phyloP scores from a whole-genome alignment of 2,113 vertebrate genomes.

The Fukomys damarensis region DNA sequence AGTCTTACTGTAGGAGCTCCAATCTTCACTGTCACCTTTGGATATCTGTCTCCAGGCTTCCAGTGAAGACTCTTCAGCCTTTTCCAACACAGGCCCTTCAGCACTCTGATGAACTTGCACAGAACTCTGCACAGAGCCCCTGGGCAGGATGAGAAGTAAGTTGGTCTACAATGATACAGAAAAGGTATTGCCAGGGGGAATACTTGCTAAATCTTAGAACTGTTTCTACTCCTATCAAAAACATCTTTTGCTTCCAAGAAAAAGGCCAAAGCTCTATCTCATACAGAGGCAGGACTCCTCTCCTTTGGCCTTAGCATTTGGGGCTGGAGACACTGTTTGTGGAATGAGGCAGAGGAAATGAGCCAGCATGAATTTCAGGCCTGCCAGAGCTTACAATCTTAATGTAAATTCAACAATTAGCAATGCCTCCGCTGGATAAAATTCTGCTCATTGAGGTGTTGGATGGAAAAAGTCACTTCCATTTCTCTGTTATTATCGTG shows the following conservation, averaged over 20 bases:
- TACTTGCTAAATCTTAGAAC: slow-evolving; percentile 14
- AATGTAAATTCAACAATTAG: slow-evolving; percentile 81
- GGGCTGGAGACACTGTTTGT: slow-evolving; percentile 59
- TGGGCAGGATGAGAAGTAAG: background rate
- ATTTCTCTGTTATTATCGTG: background rate
- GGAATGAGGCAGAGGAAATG: slow-evolving; percentile 67
- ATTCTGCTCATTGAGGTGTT: slow-evolving; percentile 42
- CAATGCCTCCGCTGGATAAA: slow-evolving; percentile 67
- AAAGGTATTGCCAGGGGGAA: background rate
- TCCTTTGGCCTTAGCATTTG: slow-evolving; percentile 46
- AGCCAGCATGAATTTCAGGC: slow-evolving; percentile 75
- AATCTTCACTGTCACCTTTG: background rate
- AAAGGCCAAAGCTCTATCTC: slow-evolving; percentile 1
- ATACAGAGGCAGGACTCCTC: background rate
- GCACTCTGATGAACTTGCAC: background rate
- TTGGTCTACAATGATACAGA: background rate
- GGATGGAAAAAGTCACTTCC: slow-evolving; percentile 49
- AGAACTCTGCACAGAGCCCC: background rate
- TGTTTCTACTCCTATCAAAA: background rate
- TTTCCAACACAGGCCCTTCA: background rate
- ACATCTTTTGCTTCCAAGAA: background rate
- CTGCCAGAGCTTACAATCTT: slow-evolving; percentile 76
- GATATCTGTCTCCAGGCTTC: background rate
- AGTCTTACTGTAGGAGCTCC: background rate
- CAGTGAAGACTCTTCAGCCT: background rate